Conservation (phyloP, 1,140 invertebrate species). For the Pogonomyrmex californicus region DNA sequence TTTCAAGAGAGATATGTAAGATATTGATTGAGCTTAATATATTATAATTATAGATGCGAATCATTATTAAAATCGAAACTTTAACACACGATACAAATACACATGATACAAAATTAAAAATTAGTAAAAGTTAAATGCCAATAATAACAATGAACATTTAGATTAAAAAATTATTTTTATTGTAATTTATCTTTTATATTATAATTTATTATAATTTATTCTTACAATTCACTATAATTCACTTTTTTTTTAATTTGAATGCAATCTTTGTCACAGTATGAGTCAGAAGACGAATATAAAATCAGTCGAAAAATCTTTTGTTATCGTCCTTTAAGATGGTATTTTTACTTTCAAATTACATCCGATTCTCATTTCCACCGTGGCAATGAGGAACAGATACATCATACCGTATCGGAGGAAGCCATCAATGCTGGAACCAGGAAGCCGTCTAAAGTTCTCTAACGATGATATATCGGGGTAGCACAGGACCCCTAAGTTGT, state of each 20-base stretch:
- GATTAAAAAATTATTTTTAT: background rate
- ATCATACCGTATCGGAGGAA: constrained; percentile 76
- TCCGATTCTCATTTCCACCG: constrained; percentile 61
- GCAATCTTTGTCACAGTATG: background rate
- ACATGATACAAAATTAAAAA: background rate
- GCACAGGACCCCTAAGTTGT: constrained; percentile 71
- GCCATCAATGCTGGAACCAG: constrained; percentile 74
- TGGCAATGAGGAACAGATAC: constrained; percentile 72
- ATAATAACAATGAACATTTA: background rate
- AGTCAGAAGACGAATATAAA: constrained; percentile 48
- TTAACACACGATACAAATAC: background rate
- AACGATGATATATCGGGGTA: constrained; percentile 78
- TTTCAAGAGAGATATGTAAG: background rate
- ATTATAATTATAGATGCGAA: background rate
- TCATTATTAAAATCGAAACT: background rate
- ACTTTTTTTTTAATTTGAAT: constrained; percentile 25
- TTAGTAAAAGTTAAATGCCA: background rate
- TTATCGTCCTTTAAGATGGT: constrained; percentile 29
- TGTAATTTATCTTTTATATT: background rate
- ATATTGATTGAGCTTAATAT: background rate
- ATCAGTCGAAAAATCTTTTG: constrained; percentile 59
- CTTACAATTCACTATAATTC: background rate
- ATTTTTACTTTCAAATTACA: constrained; percentile 75
- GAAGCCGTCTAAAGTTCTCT: constrained; percentile 77
- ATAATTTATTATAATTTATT: background rate